Evolutionary conservation across 1,140 invertebrate genomes (phyloP).

Genomic region (Phthorimaea operculella): DNA sequence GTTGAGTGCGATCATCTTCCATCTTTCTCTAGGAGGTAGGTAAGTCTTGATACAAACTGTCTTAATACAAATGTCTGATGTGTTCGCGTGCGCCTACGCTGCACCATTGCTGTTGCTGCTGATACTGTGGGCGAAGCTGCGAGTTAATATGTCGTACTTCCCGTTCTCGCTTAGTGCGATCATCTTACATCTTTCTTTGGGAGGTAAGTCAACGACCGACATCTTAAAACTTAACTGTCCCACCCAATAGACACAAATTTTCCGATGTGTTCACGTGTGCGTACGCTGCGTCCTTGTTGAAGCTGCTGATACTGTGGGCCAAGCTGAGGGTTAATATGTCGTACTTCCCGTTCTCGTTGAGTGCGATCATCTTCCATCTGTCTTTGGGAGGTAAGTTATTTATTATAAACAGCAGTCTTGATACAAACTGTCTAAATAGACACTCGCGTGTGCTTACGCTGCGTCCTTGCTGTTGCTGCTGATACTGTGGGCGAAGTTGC

Average conservation of each 20-base stretch:
- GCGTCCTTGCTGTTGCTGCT: no score
- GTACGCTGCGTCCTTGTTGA: no score
- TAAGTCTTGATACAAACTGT: no score
- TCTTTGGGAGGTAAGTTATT: constrained; percentile 69
- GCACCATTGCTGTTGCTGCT: constrained; percentile 87
- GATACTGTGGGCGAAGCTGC: constrained; percentile 89
- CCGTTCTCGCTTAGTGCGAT: constrained; percentile 82
- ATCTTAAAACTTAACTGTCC: no score
- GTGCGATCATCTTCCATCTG: constrained; percentile 88
- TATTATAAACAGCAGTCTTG: no score
- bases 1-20: constrained; percentile 86
- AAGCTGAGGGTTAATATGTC: constrained; percentile 90
- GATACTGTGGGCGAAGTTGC: constrained; percentile 87
- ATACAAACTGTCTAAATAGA: no score
- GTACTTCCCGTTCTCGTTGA: constrained; percentile 82
- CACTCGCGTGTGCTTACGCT: no score
- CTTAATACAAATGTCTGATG: no score
- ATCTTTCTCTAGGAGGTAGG: constrained; percentile 73
- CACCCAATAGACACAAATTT: constrained; percentile 63
- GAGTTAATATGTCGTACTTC: constrained; percentile 90
- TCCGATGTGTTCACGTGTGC: constrained; percentile 94
- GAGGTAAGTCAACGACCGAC: no score
- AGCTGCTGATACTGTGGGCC: constrained; percentile 86
- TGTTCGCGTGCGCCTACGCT: constrained; percentile 89
- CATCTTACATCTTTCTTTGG: constrained; percentile 88